Conservation (phyloP, 2,797 vertebrate genomes). For the Poecilia picta region DNA sequence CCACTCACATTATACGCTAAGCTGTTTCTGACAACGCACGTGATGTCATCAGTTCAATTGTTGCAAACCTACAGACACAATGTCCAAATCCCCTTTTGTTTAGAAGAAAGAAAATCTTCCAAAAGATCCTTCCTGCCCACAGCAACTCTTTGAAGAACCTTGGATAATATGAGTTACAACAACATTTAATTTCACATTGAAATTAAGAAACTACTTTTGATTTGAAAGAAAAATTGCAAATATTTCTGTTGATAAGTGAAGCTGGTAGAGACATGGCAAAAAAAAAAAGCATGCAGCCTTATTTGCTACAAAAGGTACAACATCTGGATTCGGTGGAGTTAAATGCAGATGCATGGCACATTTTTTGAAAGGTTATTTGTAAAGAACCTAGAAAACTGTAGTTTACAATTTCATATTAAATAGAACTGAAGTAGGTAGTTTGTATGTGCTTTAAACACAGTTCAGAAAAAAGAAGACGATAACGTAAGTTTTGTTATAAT, state of each 20-base stretch:
- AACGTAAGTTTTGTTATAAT: constrained; percentile 7
- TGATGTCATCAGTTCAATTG: not conserved
- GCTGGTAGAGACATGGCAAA: not conserved
- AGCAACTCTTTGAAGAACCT: not conserved
- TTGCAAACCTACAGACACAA: not conserved
- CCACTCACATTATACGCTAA: not conserved
- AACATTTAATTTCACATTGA: not conserved
- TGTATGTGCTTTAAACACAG: constrained; percentile 15
- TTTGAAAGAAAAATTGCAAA: not conserved
- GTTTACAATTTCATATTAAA: constrained; percentile 8
- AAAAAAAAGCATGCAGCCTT: not conserved
- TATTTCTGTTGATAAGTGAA: not conserved
- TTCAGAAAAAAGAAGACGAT: constrained; percentile 30
- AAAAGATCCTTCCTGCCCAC: not conserved
- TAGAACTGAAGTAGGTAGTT: constrained; percentile 2
- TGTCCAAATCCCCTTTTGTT: not conserved
- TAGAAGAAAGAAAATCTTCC: no score
- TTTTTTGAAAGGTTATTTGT: not conserved
- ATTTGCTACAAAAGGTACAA: not conserved
- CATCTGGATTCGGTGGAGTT: not conserved
- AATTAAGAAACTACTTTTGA: not conserved
- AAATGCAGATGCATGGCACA: not conserved
- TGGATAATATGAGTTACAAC: not conserved
- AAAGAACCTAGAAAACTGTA: not conserved
- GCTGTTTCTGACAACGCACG: not conserved